A percentile compares a stretch with the other conserved stretches of the same genome.
Evolutionary conservation across 1,140 invertebrate species (phyloP).

Genomic region (Metaphire vulgaris): DNA sequence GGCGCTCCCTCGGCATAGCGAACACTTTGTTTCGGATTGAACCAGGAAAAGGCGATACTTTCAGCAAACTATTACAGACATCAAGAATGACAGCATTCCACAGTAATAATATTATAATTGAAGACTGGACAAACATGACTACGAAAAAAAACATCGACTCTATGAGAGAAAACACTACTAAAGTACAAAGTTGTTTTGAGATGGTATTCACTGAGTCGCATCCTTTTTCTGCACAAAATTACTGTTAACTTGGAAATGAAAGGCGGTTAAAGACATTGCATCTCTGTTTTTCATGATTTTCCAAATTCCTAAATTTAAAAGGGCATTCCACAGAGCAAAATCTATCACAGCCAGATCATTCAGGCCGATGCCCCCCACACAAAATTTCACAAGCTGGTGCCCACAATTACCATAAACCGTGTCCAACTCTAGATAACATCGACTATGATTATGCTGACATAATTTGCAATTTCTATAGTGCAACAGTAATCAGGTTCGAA

Average conservation of each 20-base stretch:
- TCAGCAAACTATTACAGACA: background rate
- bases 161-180: background rate
- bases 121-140: background rate
- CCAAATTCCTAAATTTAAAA: too few species aligned
- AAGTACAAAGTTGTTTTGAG: background rate
- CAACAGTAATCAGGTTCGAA: background rate
- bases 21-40: background rate
- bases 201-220: too few species aligned
- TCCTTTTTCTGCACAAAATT: too few species aligned
- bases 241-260: background rate
- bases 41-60: background rate
- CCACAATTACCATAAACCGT: too few species aligned
- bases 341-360: too few species aligned
- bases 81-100: background rate
- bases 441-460: too few species aligned
- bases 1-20: background rate
- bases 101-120: background rate
- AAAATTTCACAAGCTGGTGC: background rate
- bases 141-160: background rate
- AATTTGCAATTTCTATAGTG: background rate
- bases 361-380: background rate
- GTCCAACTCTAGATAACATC: too few species aligned
- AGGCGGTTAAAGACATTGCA: too few species aligned
- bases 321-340: too few species aligned
- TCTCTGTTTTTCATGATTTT: too few species aligned